Base-by-base conservation (phyloP, 2,113 vertebrate genomes). In the Alexandromys fortis region DNA sequence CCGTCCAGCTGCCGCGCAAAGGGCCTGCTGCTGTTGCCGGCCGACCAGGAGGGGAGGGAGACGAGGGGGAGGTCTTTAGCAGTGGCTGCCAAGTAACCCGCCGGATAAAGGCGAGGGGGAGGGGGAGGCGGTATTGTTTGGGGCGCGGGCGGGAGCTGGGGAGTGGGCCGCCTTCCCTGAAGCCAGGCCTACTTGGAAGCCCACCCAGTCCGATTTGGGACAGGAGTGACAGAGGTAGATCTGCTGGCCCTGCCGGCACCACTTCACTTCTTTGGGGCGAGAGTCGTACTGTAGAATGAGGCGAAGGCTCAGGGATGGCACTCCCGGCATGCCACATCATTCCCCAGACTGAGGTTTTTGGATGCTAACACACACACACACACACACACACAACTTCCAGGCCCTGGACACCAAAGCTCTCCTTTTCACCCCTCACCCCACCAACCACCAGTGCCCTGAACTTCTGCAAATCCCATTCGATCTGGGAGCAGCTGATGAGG, bases 91-190 rank as follows among this genome's bases (percentile, higher is more conserved):
- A 96, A 98, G 97, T 94, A 98, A 96, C 97, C 97, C 90, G 97
- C 93, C 94, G 97, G 93, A 98, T 97, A 97, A 97, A 98, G 97
- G 97, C 95, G 92, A 97, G 97, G 97, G 97, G 97, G 97, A 97
- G 95, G 97, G 97, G 97, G 97, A 97, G 92, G 95, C 95, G 45
- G 97, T 97, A 98, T 98, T 98, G 97, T 98, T 97, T 96, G 97
- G 97, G 97, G 97, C 92, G 61, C 94, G 94, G 97, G 97, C 97
- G 96, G 97, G 97, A 98, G 97, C 96, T 97, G 96, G 90, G 97
- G 93, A 96, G 95, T 96, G 97, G 97, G 97, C 94, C 92, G 81
- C 76, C 93, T 97, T 82, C 47, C 89, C 73, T 70, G 90, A 89
- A 82, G 92, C 94, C 92, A 9, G 92, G 90, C 90, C 89, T 70